A percentile compares a stretch with the other conserved stretches of the same genome.
phyloP scores from a whole-genome alignment of 1,140 invertebrate species.

The Eciton burchellii region DNA sequence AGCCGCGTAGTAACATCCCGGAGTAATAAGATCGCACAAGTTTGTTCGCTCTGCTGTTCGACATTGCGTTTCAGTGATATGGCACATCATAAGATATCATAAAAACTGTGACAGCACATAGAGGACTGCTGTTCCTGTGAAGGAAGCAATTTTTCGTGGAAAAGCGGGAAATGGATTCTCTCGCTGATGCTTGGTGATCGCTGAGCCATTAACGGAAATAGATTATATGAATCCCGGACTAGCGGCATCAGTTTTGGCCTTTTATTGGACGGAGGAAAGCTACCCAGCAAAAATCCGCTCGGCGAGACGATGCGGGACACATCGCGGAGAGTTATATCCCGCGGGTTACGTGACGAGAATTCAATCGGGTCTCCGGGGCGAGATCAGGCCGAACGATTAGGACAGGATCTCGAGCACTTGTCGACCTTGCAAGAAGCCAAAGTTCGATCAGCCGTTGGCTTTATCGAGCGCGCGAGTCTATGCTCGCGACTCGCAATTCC shows the following conservation, averaged over 20 bases:
- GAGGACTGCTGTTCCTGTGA: background rate
- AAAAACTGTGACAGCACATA: background rate
- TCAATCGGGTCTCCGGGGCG: slow-evolving; percentile 10
- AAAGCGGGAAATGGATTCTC: background rate
- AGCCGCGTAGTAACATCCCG: background rate
- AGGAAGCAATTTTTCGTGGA: background rate
- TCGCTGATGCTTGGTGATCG: background rate
- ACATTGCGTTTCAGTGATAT: background rate
- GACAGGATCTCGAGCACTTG: slow-evolving; percentile 45
- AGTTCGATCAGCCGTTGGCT: slow-evolving; percentile 41
- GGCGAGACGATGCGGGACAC: slow-evolving; percentile 29
- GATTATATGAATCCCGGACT: background rate
- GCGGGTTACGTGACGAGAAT: slow-evolving; percentile 49
- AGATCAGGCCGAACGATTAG: slow-evolving; percentile 55
- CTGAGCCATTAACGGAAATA: slow-evolving; percentile 50
- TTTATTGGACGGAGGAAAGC: background rate
- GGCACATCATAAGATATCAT: background rate
- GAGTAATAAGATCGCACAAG: background rate
- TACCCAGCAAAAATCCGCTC: background rate
- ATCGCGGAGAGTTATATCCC: slow-evolving; percentile 32
- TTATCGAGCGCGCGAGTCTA: slow-evolving; percentile 32
- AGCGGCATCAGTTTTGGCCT: slow-evolving; percentile 1
- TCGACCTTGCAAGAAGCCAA: slow-evolving; percentile 32
- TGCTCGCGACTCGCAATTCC: slow-evolving; percentile 25
- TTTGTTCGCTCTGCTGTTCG: background rate